Evolutionary conservation across 2,113 vertebrate species (phyloP).

Genomic region (Tyrannus savana): DNA sequence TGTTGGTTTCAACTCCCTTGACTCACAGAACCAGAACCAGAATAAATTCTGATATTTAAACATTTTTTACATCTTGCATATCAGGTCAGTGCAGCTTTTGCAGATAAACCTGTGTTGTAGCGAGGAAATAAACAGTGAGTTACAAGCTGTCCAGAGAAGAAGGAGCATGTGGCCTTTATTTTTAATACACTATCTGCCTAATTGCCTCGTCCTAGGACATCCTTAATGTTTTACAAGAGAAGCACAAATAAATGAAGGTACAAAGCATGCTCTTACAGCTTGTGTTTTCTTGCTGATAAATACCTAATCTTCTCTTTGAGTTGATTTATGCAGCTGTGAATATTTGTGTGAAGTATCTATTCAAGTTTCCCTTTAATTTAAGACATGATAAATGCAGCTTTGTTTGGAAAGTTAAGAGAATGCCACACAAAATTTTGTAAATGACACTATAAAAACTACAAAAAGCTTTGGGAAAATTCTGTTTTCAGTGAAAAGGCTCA

Average conservation of each 20-base stretch:
- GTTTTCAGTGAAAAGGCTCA: background rate
- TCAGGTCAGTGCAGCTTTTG: constrained; percentile 6
- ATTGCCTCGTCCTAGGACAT: constrained; percentile 43
- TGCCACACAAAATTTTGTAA: background rate
- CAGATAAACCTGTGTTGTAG: background rate
- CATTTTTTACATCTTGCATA: constrained; percentile 17
- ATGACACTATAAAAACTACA: background rate
- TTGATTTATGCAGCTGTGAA: constrained; percentile 36
- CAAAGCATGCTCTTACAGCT: constrained; percentile 4
- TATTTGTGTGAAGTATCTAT: constrained; percentile 25
- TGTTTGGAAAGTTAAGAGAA: constrained; percentile 1
- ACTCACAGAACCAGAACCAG: background rate
- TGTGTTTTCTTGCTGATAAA: constrained; percentile 45
- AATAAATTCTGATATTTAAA: background rate
- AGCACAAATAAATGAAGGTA: constrained; percentile 24
- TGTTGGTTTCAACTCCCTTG: background rate
- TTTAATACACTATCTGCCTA: constrained; percentile 34
- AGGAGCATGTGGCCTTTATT: constrained; percentile 18
- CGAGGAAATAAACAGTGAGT: constrained; percentile 12
- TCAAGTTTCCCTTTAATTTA: constrained; percentile 56
- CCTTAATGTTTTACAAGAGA: constrained; percentile 40
- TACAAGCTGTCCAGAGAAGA: constrained; percentile 14
- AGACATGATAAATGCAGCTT: constrained; percentile 12
- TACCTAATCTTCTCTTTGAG: constrained; percentile 3
- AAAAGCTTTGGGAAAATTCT: background rate